Percentiles rank a stretch among this genome's conserved stretches.
Evolutionary conservation across 2,888 invertebrate genomes (phyloP).

Genomic region (Alloplasta piceator): DNA sequence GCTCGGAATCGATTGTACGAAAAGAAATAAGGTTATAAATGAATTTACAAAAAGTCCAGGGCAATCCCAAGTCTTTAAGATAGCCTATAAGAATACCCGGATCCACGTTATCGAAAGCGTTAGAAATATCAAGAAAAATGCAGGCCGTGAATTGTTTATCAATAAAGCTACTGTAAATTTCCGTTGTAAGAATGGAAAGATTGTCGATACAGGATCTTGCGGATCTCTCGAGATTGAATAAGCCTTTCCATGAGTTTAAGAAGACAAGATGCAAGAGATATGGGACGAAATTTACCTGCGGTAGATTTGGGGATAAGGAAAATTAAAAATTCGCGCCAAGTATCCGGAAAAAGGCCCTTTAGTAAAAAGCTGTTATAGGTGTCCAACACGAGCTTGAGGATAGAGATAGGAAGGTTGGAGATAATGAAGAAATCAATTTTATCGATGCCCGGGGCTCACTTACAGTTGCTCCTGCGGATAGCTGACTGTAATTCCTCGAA

Average conservation of each 20-base stretch:
- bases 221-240: conserved; percentile 50
- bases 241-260: conserved; percentile 18
- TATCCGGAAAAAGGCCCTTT: neutral
- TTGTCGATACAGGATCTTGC: neutral
- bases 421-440: conserved; percentile 17
- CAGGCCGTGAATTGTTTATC: neutral
- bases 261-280: no score
- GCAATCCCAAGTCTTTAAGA: no score
- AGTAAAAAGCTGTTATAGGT: conserved; percentile 14
- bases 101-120: conserved; percentile 51
- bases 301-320: no score
- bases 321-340: no score
- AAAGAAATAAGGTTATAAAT: no score
- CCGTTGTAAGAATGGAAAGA: no score
- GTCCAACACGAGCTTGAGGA: neutral
- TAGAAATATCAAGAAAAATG: conserved; percentile 31
- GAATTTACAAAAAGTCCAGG: conserved; percentile 31
- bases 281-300: no score
- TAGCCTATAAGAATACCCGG: conserved; percentile 3
- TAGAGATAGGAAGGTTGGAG: neutral
- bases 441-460: neutral
- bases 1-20: no score
- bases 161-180: no score
- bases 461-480: no score
- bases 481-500: no score